Evolutionary conservation across 2,888 invertebrate species (phyloP), one percentile per base, ranked within the genome.

Genomic region (Heteropelma amictum): DNA sequence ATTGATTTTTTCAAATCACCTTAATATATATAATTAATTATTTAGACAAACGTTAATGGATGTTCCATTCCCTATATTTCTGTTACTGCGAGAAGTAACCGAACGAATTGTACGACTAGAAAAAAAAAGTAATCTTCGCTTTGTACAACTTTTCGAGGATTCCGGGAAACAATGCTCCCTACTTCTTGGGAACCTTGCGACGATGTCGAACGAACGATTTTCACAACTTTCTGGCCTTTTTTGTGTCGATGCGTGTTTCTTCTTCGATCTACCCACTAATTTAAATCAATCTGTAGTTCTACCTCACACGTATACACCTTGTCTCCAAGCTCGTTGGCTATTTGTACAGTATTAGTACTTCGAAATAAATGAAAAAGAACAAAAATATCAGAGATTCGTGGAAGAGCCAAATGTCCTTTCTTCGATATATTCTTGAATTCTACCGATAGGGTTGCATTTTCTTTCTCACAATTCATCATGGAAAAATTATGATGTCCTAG

Each of bases 291-390:
- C 69, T 76, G 78, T 80, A 83, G 75, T 71, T 77, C 79, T 80
- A 81, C 81, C 80, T 79, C 82, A 77, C 71, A 35, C 47, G 56
- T 26, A 80, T 81, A 53, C 79, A 83, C 80, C 78, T 80, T 81
- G 78, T 85, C 81, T 83, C 80, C 81, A 83, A 84, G 82, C 80
- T 83, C 79, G 72, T 79, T 84, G 82, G 77, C 81, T 85, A 81
- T 87, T 83, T 87, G 85, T 87, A 87, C 87, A 87, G 86, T 86
- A 86, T 87, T 86, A 87, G 82, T 83, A 83, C 85, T 58, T 83
- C 81, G 76, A 81, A 83, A 86, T 84, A 84, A 83, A 84, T 35
- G 6, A 84, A 81, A 80, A 23, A 64, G 28, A 23, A 53, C 28
- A 23, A 63, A 42, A 72, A 69, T 76, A 77, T 75, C 63, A 64